phyloP scores from a whole-genome alignment of 1,140 invertebrate genomes.

The Sitobion miscanthi region DNA sequence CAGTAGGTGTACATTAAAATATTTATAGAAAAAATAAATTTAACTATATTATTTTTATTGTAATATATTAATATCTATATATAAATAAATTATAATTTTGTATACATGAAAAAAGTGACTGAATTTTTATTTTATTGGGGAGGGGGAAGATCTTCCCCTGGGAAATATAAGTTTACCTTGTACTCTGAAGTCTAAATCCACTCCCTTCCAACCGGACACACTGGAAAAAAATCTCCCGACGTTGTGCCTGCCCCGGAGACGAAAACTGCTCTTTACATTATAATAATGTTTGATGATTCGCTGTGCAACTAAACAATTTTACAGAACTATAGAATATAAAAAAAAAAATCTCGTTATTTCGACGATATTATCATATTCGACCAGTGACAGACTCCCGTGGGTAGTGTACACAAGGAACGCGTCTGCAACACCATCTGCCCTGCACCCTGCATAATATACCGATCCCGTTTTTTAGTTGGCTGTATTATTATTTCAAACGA shows the following conservation, averaged over 20 bases:
- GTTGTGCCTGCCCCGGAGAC: background rate
- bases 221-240: background rate
- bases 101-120: background rate
- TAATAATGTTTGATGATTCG: background rate
- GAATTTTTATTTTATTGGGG: background rate
- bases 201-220: too few relatives aligned
- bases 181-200: background rate
- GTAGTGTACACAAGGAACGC: background rate
- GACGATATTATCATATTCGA: conserved; percentile 1
- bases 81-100: background rate
- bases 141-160: background rate
- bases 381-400: background rate
- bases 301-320: background rate
- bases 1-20: background rate
- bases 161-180: background rate
- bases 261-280: background rate
- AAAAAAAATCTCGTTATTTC: background rate
- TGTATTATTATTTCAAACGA: background rate
- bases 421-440: background rate
- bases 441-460: background rate
- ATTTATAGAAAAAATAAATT: background rate
- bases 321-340: background rate
- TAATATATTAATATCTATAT: too few relatives aligned
- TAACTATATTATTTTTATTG: background rate
- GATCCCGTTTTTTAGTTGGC: background rate